A percentile compares a stretch with the other conserved stretches of the same genome.
These are phyloP conservation scores for Apostichopus japonicus DNA, from an alignment of 35 echinoderm and acorn worm species.

Conservation along the genomic window DNA sequence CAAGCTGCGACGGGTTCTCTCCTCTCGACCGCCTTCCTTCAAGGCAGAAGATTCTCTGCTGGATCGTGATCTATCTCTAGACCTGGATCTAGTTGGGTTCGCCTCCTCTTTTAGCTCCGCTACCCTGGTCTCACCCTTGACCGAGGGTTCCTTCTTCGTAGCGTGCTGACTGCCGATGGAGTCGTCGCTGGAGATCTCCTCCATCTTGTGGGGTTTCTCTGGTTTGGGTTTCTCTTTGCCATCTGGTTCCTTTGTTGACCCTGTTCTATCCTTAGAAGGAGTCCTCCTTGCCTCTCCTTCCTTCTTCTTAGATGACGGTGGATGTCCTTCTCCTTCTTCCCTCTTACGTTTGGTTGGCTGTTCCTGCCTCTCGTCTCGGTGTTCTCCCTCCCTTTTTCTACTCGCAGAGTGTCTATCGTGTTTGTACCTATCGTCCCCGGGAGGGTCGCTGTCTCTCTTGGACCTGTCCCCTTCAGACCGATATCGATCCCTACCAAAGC, in stretches of 20 bases:
- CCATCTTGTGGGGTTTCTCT: constrained; percentile 37
- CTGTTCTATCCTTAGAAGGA: constrained; percentile 16
- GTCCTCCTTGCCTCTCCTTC: constrained; percentile 7
- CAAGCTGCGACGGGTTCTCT: constrained; percentile 4
- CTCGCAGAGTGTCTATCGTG: neutral
- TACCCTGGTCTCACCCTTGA: constrained; percentile 22
- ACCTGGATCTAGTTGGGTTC: constrained; percentile 18
- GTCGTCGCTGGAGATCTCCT: constrained; percentile 56
- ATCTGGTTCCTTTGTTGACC: neutral
- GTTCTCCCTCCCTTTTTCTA: constrained; percentile 35
- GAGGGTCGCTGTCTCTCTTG: constrained; percentile 27
- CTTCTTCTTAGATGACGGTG: neutral
- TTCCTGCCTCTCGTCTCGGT: constrained; percentile 5
- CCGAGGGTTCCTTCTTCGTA: neutral
- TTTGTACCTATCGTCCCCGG: constrained; percentile 23
- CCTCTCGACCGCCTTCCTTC: neutral
- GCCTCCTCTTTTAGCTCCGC: constrained; percentile 28
- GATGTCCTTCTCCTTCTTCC: constrained; percentile 25
- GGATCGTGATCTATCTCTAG: constrained; percentile 27
- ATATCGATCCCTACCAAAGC: neutral
- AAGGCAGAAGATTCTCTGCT: constrained; percentile 17
- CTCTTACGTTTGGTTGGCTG: constrained; percentile 15
- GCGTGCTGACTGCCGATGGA: constrained; percentile 49
- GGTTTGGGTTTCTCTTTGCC: constrained; percentile 1
- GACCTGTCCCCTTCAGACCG: constrained; percentile 11